Evolutionary conservation across 2,888 invertebrate genomes (phyloP), one percentile per base, ranked within the genome.

Genomic region (Dasysyrphus albostriatus): DNA sequence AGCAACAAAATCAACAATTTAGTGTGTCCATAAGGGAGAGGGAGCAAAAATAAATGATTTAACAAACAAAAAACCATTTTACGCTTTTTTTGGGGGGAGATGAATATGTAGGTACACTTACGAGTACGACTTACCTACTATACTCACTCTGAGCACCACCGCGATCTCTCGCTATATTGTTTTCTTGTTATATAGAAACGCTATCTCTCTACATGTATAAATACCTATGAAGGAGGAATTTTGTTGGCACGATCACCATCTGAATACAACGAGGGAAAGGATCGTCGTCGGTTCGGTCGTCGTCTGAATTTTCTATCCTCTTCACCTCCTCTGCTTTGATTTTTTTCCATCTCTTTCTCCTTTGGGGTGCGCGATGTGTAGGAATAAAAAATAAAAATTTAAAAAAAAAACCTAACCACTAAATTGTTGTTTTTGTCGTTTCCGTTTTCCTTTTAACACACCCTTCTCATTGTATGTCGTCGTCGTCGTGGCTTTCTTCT

Each of bases 391-490:
- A 32, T n/a, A n/a, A 65, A 54, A 61, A 67, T 47, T n/a, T n/a
- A n/a, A 59, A 42, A 63, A 65, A 54, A 59, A 34, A 54, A 58
- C 42, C 47, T 77, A 72, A 39, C 77, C 74, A 82, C 56, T 70
- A 78, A 83, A 70, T 83, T 83, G 87, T 83, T 87, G 85, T 82
- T 78, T 79, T 82, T 83, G 78, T 78, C 87, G 72, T 87, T 87
- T 87, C 87, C 87, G 87, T 83, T 83, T 87, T 83, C 83, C 83
- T 83, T 87, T 58, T 54, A 58, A 69, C 61, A 73, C 73, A 77
- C 85, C 81, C 76, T 82, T 73, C 82, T 72, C 58, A 47, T 63
- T 32, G 10, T 24, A 24, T 24, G 24, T 24, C 24, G 24, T 67
- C 6, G n/a, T 47, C 39, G 44, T 73, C 63, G 59, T 56, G 56